Evolutionary conservation across 1,140 invertebrate genomes (phyloP), one percentile per base, ranked within the genome.

Genomic region (Bombus confusus): DNA sequence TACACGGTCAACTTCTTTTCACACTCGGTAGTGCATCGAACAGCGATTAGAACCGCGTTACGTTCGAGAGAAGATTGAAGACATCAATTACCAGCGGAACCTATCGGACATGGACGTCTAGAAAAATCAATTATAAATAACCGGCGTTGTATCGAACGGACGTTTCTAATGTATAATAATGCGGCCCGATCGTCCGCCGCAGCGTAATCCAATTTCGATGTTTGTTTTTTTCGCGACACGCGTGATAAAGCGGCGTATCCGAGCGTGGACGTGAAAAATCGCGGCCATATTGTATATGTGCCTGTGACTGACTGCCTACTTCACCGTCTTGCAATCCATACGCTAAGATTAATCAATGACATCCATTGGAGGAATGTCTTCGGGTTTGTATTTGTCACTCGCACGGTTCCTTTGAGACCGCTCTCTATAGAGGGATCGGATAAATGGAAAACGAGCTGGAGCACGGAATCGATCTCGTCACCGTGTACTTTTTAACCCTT

Each of bases 331-430:
- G 77, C 68, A 57, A 85, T 85, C 83, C 80, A 83, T 82, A 80
- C 76, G 73, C n/a, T 59, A 83, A 68, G 86, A 89, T 89, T 91
- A 91, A 91, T 91, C 87, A 86, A 79, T 68, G 87, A 86, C 82
- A 78, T 79, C 64, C 83, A 84, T 78, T 82, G 66, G 88, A 87
- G 78, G 88, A 90, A 91, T 84, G 89, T 91, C 89, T 90, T 88
- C 84, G 89, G 91, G 91, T 93, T 93, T 92, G 91, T 92, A 92
- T 93, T 93, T 92, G 93, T 94, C 90, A 90, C 89, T 85, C 52
- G 83, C 83, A 85, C 76, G 66, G 57, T 64, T 85, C 83, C 83
- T 80, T 80, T 80, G 75, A 71, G 76, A 71, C 75, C 75, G 39
- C 43, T 79, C 83, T 62, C 52, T 31, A 69, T 15, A 18, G 25